Conservation (phyloP, 2,888 invertebrate genomes). For the Anticlea derivata region DNA sequence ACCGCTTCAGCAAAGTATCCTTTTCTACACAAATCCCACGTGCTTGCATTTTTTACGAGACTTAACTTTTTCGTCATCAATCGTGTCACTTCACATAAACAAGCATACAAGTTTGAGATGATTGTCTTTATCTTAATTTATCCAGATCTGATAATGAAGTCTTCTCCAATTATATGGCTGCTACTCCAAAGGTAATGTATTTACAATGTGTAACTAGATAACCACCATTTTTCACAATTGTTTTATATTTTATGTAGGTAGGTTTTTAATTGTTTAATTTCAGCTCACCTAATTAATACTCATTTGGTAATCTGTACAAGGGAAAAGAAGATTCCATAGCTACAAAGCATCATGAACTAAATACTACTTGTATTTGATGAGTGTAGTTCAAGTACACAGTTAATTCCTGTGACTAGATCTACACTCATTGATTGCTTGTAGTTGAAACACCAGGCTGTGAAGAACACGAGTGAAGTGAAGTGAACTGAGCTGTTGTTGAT, state of each 20-base stretch:
- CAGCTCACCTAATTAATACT: not conserved
- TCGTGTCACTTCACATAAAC: no score
- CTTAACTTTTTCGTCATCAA: not conserved
- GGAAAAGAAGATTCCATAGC: constrained; percentile 6
- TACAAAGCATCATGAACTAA: constrained; percentile 19
- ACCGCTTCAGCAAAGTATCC: constrained; percentile 70
- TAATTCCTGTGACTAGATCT: constrained; percentile 91
- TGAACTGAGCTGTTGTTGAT: not conserved
- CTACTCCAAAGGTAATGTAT: constrained; percentile 64
- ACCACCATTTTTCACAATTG: constrained; percentile 1
- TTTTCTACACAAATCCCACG: constrained; percentile 64
- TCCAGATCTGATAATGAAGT: constrained; percentile 73
- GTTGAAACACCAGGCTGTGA: constrained; percentile 26
- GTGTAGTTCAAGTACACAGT: constrained; percentile 90
- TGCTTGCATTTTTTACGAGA: not conserved
- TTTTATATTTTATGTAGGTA: not conserved
- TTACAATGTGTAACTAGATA: not conserved
- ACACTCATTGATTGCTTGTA: constrained; percentile 90
- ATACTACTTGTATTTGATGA: constrained; percentile 78
- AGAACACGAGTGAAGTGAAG: not conserved
- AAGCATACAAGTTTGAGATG: not conserved
- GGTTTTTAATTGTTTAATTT: no score
- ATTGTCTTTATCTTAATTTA: constrained; percentile 31
- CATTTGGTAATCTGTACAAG: constrained; percentile 14
- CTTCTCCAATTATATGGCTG: constrained; percentile 70